Conservation (phyloP, 2,888 invertebrate genomes). For the Pristionchus maxplancki region DNA sequence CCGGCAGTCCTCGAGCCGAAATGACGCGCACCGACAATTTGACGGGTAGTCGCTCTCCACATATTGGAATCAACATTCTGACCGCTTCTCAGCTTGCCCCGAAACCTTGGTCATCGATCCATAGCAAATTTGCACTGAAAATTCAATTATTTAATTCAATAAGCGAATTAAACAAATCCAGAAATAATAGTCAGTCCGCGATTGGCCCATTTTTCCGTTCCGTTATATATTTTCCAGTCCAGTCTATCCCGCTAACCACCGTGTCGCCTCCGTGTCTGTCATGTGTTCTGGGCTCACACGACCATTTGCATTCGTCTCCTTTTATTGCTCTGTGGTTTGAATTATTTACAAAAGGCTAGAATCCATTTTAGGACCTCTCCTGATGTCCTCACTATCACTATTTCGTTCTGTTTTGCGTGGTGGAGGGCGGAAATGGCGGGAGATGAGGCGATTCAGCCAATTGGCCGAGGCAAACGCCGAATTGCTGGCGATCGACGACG, state of each 20-base stretch:
- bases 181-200: background rate
- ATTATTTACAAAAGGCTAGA: background rate
- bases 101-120: background rate
- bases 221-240: background rate
- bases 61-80: constrained; percentile 64
- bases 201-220: background rate
- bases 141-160: background rate
- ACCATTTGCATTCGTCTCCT: background rate
- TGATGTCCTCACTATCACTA: background rate
- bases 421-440: background rate
- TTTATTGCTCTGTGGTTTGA: background rate
- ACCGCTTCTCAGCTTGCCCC: background rate
- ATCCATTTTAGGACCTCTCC: background rate
- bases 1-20: constrained; percentile 62
- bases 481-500: constrained; percentile 46
- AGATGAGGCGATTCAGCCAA: background rate
- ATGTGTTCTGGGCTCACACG: background rate
- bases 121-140: background rate
- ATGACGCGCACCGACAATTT: constrained; percentile 59
- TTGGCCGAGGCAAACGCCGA: constrained; percentile 37
- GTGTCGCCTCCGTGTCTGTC: background rate
- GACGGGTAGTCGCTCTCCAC: constrained; percentile 64
- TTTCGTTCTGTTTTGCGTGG: background rate
- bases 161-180: background rate
- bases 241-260: background rate